Percentiles rank a stretch among this genome's conserved stretches.
These are phyloP conservation scores for Pleuronectes platessa DNA, from an alignment of 2,113 vertebrate species.

Conservation along the genomic window DNA sequence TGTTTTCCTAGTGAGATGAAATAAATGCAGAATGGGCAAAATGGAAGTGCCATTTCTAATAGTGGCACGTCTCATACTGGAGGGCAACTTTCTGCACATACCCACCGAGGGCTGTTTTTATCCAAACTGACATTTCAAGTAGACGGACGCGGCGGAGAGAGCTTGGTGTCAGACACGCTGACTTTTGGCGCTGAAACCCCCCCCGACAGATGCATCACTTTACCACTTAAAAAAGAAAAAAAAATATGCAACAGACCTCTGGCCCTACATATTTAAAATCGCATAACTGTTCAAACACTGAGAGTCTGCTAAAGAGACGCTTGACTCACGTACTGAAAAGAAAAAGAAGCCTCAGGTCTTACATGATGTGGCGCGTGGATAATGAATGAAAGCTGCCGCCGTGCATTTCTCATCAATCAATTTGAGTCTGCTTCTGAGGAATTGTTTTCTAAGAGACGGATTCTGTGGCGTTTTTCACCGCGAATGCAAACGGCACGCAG, in stretches of 20 bases:
- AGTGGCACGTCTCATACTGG: conserved; percentile 16
- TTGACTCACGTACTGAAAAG: conserved; percentile 37
- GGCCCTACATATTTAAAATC: conserved; percentile 51
- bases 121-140: conserved; percentile 50
- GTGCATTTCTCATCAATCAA: conserved; percentile 55
- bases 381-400: conserved; percentile 53
- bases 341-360: conserved; percentile 48
- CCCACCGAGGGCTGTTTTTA: conserved; percentile 40
- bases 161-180: conserved; percentile 32
- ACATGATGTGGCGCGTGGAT: conserved; percentile 60
- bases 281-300: conserved; percentile 43
- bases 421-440: conserved; percentile 35
- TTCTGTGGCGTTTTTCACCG: conserved; percentile 35
- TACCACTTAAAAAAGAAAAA: conserved; percentile 38
- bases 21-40: conserved; percentile 33
- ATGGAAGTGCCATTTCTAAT: conserved; percentile 27
- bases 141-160: conserved; percentile 21
- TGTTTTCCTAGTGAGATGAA: not conserved
- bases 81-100: conserved; percentile 2
- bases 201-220: conserved; percentile 41
- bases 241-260: conserved; percentile 42
- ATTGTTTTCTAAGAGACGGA: conserved; percentile 17
- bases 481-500: conserved; percentile 56
- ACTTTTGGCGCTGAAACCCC: conserved; percentile 41
- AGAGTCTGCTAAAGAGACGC: conserved; percentile 42